Base-by-base conservation (phyloP, 2,113 vertebrate genomes). In the Pheucticus melanocephalus region DNA sequence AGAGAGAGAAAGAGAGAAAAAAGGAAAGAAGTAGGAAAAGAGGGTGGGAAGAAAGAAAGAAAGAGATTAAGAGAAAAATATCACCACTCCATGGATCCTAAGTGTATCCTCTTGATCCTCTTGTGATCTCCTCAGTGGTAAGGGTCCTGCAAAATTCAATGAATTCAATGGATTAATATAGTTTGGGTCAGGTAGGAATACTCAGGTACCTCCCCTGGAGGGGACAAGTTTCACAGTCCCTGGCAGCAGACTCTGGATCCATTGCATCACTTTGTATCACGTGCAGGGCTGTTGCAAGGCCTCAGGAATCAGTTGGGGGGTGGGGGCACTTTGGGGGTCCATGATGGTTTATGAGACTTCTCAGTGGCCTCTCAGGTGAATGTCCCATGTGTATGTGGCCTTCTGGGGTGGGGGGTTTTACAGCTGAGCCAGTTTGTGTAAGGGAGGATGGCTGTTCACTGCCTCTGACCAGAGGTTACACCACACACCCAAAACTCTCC, bases 191-290 rank as follows among this genome's bases (percentile, higher is more conserved):
- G 12, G 27, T 72, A 9, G 37, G 31, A 61, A 15, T 44, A 12
- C 6, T 3, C 33, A 31, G 20, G 12, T 47, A 73, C 7, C 14
- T 64, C n/a, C 11, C n/a, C 3, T 0, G 2, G 12, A 23, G 56
- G 22, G 6, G 56, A 16, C 10, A 35, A 59, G 22, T 35, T 35
- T 59, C n/a, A 3, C 11, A 7, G 33, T 44, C 48, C 6, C 69
- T 73, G 33, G 40, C 23, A 64, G 4, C 11, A 47, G 28, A 8
- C 40, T 33, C 68, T 39, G n/a, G 23, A 54, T 37, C 48, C 4
- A 1, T 33, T 63, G 22, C 28, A 54, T 39, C 57, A 15, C 10
- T 37, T 37, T 45, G 22, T 5, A 15, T 54, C n/a, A 45, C 0
- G 0, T 9, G 22, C 28, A 45, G 7, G 16, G 9, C 27, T 63